Percentiles rank a stretch among this genome's conserved stretches.
phyloP scores from a whole-genome alignment of 2,113 vertebrate species.

The Rhineura floridana region DNA sequence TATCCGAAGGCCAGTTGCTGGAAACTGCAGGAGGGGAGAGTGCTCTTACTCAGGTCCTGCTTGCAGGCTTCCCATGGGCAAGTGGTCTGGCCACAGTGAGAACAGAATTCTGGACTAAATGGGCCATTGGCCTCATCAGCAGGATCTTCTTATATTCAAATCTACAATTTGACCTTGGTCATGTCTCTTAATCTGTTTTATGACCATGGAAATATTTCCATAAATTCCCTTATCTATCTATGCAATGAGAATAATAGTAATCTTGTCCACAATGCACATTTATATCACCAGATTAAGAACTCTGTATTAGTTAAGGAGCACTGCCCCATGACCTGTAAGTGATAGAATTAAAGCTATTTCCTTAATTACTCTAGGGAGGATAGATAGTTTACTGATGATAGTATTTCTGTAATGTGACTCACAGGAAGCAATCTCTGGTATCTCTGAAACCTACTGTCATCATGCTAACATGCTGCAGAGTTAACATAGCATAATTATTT shows the following conservation, averaged over 20 bases:
- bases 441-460: slow-evolving; percentile 44
- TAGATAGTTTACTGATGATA: background rate
- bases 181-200: background rate
- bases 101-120: too few species aligned
- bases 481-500: slow-evolving; percentile 48
- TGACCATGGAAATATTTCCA: background rate
- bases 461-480: slow-evolving; percentile 24
- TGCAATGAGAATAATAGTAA: fast-evolving
- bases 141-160: too few species aligned
- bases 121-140: too few species aligned
- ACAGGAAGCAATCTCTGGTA: slow-evolving; percentile 13
- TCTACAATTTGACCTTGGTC: background rate
- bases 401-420: slow-evolving; percentile 33
- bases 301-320: background rate
- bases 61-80: too few species aligned
- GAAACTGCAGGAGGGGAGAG: too few species aligned
- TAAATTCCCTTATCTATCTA: fast-evolving
- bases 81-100: too few species aligned
- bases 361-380: slow-evolving; percentile 2
- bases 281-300: background rate
- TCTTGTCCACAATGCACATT: background rate
- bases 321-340: background rate
- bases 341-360: background rate
- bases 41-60: too few species aligned
- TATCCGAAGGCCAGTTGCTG: too few species aligned